Conservation (phyloP, 2,888 invertebrate species). For the Habroteleia sp. region DNA sequence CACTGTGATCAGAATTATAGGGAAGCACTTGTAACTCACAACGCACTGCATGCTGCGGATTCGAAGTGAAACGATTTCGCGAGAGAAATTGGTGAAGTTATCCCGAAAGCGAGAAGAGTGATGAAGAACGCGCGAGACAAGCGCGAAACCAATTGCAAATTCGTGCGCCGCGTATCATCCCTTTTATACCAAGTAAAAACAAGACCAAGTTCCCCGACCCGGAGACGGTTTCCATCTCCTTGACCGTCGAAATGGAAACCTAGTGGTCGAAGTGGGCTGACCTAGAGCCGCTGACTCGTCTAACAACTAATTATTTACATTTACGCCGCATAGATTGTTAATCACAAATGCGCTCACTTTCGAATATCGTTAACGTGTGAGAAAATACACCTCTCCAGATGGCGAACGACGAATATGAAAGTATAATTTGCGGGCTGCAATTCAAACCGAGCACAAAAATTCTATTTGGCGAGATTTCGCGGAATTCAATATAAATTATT, state of each 20-base stretch:
- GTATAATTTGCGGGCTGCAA: conserved; percentile 35
- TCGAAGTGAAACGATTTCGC: background rate
- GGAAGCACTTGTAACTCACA: conserved; percentile 49
- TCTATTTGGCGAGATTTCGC: conserved; percentile 9
- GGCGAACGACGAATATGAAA: conserved; percentile 51
- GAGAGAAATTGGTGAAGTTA: conserved; percentile 5
- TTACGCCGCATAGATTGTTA: conserved; percentile 48
- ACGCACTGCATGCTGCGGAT: conserved; percentile 59
- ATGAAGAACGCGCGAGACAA: conserved; percentile 15
- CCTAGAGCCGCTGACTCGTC: conserved; percentile 57
- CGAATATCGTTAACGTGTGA: conserved; percentile 47
- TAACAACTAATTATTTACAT: conserved; percentile 54
- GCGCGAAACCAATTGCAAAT: conserved; percentile 54
- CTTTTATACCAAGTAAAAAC: conserved; percentile 57
- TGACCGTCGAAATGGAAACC: conserved; percentile 55
- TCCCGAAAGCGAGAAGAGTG: background rate
- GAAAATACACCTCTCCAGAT: conserved; percentile 49
- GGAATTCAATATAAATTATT: no score
- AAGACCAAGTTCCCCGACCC: conserved; percentile 23
- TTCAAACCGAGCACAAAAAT: conserved; percentile 37
- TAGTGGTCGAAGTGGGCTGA: conserved; percentile 49
- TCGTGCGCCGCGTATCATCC: conserved; percentile 31
- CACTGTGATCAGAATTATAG: background rate
- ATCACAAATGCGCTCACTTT: conserved; percentile 60
- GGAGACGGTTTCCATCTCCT: conserved; percentile 37